Conservation (phyloP, 2,797 vertebrate species). For the Semotilus atromaculatus region DNA sequence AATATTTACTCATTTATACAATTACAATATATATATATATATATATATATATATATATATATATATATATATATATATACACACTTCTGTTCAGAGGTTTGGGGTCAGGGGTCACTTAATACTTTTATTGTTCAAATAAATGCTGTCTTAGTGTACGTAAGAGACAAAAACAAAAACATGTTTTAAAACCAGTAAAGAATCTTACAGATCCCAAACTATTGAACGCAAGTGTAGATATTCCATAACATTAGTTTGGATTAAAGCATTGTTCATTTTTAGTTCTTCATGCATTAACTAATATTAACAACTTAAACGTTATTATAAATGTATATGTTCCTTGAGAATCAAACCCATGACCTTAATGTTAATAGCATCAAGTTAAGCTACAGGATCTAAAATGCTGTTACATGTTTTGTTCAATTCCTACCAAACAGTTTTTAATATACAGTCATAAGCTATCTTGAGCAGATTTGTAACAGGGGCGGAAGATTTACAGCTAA, state of each 20-base stretch:
- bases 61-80: neutral
- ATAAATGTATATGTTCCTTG: neutral
- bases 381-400: neutral
- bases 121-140: neutral
- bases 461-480: slow-evolving; percentile 36
- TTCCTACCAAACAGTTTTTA: neutral
- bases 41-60: neutral
- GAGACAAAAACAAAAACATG: no score
- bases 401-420: neutral
- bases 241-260: neutral
- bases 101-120: neutral
- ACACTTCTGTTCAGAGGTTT: neutral
- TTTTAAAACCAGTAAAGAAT: neutral
- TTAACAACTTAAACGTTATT: neutral
- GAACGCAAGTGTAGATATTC: neutral
- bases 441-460: slow-evolving; percentile 11
- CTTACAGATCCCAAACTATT: no score
- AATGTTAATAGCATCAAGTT: neutral
- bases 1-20: neutral
- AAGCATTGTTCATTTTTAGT: neutral
- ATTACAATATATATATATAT: neutral
- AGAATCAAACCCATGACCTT: neutral
- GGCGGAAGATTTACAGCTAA: slow-evolving; percentile 19
- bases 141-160: neutral
- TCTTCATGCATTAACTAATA: neutral